Conservation (phyloP, 2,888 invertebrate species). For the Phytoseiulus persimilis region DNA sequence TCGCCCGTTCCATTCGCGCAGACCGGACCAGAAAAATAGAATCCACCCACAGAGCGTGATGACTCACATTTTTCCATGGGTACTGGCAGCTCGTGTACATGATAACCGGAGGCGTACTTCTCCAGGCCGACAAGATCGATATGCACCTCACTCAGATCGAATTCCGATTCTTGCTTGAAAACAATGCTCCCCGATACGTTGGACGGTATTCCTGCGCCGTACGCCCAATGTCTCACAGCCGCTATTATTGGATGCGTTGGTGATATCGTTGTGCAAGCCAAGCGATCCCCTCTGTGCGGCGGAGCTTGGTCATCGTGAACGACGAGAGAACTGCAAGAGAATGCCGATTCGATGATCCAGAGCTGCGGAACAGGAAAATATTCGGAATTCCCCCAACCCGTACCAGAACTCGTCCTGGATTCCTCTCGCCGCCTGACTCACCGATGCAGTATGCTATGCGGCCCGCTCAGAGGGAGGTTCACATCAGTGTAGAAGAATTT, state of each 20-base stretch:
- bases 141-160: slow-evolving; percentile 50
- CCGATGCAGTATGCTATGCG: slow-evolving; percentile 49
- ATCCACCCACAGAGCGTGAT: no score
- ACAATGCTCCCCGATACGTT: slow-evolving; percentile 44
- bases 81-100: slow-evolving; percentile 65
- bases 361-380: slow-evolving; percentile 41
- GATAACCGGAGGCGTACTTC: slow-evolving; percentile 62
- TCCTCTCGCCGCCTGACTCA: no score
- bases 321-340: slow-evolving; percentile 72
- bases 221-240: slow-evolving; percentile 43
- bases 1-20: no score
- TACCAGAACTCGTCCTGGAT: no score
- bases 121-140: slow-evolving; percentile 65
- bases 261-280: slow-evolving; percentile 68
- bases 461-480: slow-evolving; percentile 66
- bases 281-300: slow-evolving; percentile 72
- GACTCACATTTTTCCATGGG: slow-evolving; percentile 39
- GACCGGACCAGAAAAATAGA: no score
- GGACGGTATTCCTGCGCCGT: slow-evolving; percentile 43
- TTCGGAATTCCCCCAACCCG: no score
- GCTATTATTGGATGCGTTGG: slow-evolving; percentile 44
- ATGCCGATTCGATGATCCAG: no score
- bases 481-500: slow-evolving; percentile 66
- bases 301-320: slow-evolving; percentile 80
- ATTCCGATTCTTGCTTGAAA: slow-evolving; percentile 41